These are phyloP conservation scores for Dendrocincla tyrannina DNA, from an alignment of 2,797 vertebrate genomes.

Conservation along the genomic window DNA sequence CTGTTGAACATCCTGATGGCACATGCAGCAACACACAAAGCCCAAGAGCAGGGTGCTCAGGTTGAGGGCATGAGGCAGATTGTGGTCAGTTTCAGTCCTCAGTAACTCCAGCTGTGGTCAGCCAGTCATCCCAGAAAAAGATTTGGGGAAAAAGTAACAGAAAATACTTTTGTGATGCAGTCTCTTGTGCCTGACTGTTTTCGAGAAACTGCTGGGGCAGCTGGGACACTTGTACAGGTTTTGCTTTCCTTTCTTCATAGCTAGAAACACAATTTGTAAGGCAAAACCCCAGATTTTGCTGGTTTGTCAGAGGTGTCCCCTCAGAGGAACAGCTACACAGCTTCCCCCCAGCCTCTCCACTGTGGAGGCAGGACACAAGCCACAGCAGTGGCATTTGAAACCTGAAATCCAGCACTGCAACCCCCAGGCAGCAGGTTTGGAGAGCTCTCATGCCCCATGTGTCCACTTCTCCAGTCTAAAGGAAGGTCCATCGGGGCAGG, in stretches of 20 bases:
- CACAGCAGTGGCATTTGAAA: not conserved
- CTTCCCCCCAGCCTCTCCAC: not conserved
- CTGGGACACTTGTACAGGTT: not conserved
- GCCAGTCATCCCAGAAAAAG: not conserved
- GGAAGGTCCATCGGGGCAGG: not conserved
- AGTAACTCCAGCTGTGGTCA: not conserved
- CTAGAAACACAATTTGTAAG: not conserved
- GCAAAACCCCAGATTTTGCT: not conserved
- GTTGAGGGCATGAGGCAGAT: too few relatives aligned
- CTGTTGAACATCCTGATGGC: too few relatives aligned
- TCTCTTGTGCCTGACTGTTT: not conserved
- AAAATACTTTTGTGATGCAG: not conserved
- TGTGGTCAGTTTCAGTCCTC: not conserved
- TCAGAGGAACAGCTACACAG: not conserved
- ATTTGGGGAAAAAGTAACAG: not conserved
- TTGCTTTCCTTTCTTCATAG: not conserved
- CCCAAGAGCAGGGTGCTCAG: rapidly evolving
- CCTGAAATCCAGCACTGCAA: not conserved
- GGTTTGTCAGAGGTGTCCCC: not conserved
- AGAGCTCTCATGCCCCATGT: rapidly evolving
- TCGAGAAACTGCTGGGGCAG: not conserved
- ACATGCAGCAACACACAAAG: rapidly evolving
- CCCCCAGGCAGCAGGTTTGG: not conserved
- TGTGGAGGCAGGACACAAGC: not conserved
- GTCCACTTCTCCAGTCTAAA: not conserved